Evolutionary conservation across 2,888 invertebrate species (phyloP).

Genomic region (Pyrochroa serraticornis): DNA sequence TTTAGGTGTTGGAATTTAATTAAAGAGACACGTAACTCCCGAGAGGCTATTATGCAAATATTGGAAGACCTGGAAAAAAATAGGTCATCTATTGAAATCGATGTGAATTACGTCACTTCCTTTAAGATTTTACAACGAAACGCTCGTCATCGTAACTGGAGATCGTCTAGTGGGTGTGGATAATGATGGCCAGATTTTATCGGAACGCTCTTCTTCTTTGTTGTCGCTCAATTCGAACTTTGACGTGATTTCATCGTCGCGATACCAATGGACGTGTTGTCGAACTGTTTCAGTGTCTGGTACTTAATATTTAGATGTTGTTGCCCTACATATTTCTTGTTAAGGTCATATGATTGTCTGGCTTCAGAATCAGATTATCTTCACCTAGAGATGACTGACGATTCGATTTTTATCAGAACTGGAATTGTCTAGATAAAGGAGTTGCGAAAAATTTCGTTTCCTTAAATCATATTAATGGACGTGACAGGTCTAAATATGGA

Average conservation of each 20-base stretch:
- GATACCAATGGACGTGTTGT: background rate
- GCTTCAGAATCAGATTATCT: too few relatives aligned
- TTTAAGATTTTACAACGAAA: background rate
- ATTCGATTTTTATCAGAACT: too few relatives aligned
- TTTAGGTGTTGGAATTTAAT: too few relatives aligned
- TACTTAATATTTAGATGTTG: background rate
- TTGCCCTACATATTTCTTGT: background rate
- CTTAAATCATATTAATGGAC: too few relatives aligned
- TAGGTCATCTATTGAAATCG: too few relatives aligned
- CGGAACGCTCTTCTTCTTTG: background rate
- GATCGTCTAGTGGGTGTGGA: background rate
- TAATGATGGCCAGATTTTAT: constrained; percentile 7
- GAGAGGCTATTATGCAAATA: too few relatives aligned
- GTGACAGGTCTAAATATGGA: too few relatives aligned
- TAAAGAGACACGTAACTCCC: too few relatives aligned
- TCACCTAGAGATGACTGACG: too few relatives aligned
- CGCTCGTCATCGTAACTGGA: background rate
- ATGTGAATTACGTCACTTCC: background rate
- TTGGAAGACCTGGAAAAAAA: too few relatives aligned
- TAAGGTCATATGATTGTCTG: background rate
- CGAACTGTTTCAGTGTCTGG: background rate
- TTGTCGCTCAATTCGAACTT: constrained; percentile 2
- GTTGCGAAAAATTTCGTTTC: too few relatives aligned
- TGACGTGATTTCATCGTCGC: background rate
- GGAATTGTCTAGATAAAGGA: too few relatives aligned